phyloP scores from a whole-genome alignment of 2,797 vertebrate genomes.

The Semotilus atromaculatus region DNA sequence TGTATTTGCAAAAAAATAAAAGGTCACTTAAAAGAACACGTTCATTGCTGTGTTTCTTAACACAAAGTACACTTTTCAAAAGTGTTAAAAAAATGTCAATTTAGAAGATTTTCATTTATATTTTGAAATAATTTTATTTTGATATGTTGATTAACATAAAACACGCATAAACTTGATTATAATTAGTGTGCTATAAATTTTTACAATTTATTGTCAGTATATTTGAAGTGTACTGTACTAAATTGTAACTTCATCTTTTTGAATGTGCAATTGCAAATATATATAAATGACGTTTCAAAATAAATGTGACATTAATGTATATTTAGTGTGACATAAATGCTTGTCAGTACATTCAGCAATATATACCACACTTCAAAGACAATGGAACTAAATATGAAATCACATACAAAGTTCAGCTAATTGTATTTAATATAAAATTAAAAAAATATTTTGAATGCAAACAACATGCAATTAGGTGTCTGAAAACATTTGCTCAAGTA shows the following conservation, averaged over 20 bases:
- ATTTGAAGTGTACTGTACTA: not conserved
- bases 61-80: not conserved
- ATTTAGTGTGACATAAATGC: not conserved
- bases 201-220: too few species aligned
- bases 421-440: not conserved
- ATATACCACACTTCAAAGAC: not conserved
- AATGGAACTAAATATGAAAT: not conserved
- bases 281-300: not conserved
- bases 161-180: not conserved
- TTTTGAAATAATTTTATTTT: not conserved
- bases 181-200: too few species aligned
- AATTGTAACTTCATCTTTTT: not conserved
- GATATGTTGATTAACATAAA: not conserved
- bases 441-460: too few species aligned
- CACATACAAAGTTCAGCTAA: not conserved
- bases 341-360: not conserved
- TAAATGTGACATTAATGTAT: not conserved
- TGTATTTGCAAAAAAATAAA: too few species aligned
- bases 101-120: not conserved
- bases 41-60: not conserved
- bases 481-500: not conserved
- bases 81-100: not conserved
- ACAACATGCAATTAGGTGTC: not conserved
- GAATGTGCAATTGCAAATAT: not conserved
- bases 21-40: too few species aligned